A percentile compares a stretch with the other conserved stretches of the same genome.
These are phyloP conservation scores for Drosophila rufa DNA, from an alignment of 1,140 invertebrate genomes.

Conservation along the genomic window DNA sequence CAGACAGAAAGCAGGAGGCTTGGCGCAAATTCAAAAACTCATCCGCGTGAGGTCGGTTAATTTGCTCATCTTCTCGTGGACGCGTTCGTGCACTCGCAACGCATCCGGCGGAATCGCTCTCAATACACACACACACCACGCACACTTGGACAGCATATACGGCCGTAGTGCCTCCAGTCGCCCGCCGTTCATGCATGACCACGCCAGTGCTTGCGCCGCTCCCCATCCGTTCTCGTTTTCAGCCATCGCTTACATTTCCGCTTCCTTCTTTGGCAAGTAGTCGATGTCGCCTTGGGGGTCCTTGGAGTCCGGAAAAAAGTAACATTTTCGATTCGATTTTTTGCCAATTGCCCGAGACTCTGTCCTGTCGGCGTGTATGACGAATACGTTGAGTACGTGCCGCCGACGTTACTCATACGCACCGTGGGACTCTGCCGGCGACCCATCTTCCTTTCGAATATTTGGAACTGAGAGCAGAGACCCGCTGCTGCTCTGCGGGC, in stretches of 20 bases:
- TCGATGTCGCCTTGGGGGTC: slow-evolving; percentile 47
- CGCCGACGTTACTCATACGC: slow-evolving; percentile 67
- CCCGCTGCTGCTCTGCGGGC: slow-evolving; percentile 29
- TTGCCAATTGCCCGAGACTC: slow-evolving; percentile 63
- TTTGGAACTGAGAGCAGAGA: slow-evolving; percentile 17
- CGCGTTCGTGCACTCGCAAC: slow-evolving; percentile 61
- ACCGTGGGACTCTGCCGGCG: slow-evolving; percentile 26
- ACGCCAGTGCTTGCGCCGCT: slow-evolving; percentile 60
- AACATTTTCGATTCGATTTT: slow-evolving; percentile 77
- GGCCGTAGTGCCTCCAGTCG: slow-evolving; percentile 42
- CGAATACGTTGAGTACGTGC: slow-evolving; percentile 73
- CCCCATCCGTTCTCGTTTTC: slow-evolving; percentile 50
- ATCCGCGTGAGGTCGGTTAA: slow-evolving; percentile 65
- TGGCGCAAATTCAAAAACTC: slow-evolving; percentile 56
- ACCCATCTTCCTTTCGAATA: slow-evolving; percentile 36
- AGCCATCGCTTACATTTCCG: slow-evolving; percentile 72
- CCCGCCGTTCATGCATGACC: slow-evolving; percentile 75
- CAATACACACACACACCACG: slow-evolving; percentile 22
- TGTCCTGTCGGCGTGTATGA: slow-evolving; percentile 58
- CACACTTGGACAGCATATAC: slow-evolving; percentile 9
- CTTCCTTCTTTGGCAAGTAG: slow-evolving; percentile 56
- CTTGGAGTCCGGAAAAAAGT: slow-evolving; percentile 37
- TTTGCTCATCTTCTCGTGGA: slow-evolving; percentile 65
- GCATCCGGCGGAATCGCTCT: slow-evolving; percentile 63
- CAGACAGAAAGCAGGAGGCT: neutral